phyloP scores from a whole-genome alignment of 92 coral and sea anemone species.

The Epizoanthus ramosus region DNA sequence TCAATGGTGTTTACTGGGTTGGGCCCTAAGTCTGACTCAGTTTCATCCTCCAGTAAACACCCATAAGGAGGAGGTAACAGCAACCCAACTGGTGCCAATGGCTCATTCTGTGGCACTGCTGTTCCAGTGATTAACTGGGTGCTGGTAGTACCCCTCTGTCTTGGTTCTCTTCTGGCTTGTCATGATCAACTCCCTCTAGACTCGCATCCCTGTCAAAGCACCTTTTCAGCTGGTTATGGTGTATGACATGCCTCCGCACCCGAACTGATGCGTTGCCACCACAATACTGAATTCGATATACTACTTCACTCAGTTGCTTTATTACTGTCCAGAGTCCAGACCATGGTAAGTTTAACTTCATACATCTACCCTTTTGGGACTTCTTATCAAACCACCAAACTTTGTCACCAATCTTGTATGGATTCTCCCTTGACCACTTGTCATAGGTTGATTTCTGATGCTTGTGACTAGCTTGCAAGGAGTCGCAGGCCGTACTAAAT shows the following conservation, averaged over 20 bases:
- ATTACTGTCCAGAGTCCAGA: slow-evolving; percentile 26
- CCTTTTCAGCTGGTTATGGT: slow-evolving; percentile 36
- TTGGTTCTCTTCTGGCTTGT: no score
- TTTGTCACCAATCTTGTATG: slow-evolving; percentile 46
- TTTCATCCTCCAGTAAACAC: no score
- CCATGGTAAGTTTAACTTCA: slow-evolving; percentile 40
- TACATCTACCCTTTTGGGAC: slow-evolving; percentile 31
- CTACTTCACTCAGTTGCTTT: slow-evolving; percentile 32
- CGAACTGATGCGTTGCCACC: slow-evolving; percentile 1
- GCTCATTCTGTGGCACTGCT: no score
- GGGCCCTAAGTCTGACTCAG: no score
- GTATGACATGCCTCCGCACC: slow-evolving; percentile 30
- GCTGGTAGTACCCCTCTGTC: no score
- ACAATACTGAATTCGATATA: slow-evolving; percentile 31
- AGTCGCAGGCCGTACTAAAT: slow-evolving; percentile 23
- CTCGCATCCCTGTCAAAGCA: neutral
- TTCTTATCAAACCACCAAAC: slow-evolving; percentile 39
- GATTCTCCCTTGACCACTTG: slow-evolving; percentile 54
- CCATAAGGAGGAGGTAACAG: no score
- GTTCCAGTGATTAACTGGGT: no score
- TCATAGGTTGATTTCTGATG: slow-evolving; percentile 51
- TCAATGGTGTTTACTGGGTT: no score
- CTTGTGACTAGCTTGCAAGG: slow-evolving; percentile 36
- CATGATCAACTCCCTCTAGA: no score
- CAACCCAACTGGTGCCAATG: no score